Evolutionary conservation across 2,888 invertebrate genomes (phyloP), one percentile per base, ranked within the genome.

Genomic region (Nesidiocoris tenuis): DNA sequence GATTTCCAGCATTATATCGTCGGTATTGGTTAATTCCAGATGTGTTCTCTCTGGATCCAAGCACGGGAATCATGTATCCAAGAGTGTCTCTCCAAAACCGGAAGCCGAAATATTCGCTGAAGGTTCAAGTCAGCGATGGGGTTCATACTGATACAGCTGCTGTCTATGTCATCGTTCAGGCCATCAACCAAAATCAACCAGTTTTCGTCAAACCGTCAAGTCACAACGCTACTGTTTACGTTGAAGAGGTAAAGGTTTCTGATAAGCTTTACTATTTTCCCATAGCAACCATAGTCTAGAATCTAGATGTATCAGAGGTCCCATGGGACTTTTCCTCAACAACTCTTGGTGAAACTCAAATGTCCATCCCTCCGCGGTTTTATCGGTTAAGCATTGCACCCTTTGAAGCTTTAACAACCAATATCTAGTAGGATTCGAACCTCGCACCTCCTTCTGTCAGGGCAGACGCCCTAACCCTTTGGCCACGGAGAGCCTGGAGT

Each of bases 231-330:
- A 92, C 91, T 25, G 88, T 95, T 17, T 90, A 91, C 83, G 89
- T 96, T 80, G 90, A 93, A 0, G 95, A 95, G 86, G 94, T 93
- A 84, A 82, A n/a, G n/a, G n/a, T n/a, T n/a, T n/a, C n/a, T n/a
- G n/a, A n/a, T n/a, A n/a, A n/a, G 66, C 54, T 70, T 70, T 18
- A 12, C 54, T 54, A 12, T 54, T 7, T 54, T 54, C 54, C 54
- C 54, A 7, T 16, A 54, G 54, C 16, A 7, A 12, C 7, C 7
- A 7, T 16, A 54, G 7, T 54, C 54, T 54, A 54, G 54, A 7
- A 12, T 7, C 16, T 54, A 54, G 54, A 7, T 54, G 16, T 54
- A 7, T 54, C 16, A 12, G 54, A 7, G 7, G 9, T 12, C 16
- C 54, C 7, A 12, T 54, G 7, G 54, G 54, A 54, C 9, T 54